These are phyloP conservation scores for Argya squamiceps DNA, from an alignment of 2,797 vertebrate genomes.

Conservation along the genomic window DNA sequence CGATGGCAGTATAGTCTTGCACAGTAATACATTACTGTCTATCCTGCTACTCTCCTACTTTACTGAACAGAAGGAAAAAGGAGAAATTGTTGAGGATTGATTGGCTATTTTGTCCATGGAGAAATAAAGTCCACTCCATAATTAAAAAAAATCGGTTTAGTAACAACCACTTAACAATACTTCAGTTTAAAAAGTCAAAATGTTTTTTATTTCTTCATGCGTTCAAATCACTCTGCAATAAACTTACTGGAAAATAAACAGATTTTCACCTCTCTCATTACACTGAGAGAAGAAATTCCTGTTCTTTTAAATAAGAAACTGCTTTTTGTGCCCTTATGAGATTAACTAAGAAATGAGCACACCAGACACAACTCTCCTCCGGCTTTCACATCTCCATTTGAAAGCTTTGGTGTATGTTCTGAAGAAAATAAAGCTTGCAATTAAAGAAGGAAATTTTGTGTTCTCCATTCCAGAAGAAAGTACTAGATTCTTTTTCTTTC, in stretches of 20 bases:
- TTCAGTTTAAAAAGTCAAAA: background rate
- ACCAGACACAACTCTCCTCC: background rate
- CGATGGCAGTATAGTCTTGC: constrained; percentile 71
- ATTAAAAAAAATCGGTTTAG: background rate
- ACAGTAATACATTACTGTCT: background rate
- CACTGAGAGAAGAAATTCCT: background rate
- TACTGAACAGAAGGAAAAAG: background rate
- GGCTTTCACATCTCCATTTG: background rate
- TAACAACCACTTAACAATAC: background rate
- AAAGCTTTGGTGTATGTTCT: background rate
- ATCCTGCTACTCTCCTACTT: background rate
- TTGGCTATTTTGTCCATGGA: background rate
- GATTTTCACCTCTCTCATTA: background rate
- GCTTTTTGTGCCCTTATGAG: background rate
- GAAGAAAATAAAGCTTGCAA: background rate
- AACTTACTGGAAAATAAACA: background rate
- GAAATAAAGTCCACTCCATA: background rate
- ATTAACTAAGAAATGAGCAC: background rate
- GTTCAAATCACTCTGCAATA: background rate
- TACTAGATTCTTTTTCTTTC: background rate
- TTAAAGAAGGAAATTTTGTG: background rate
- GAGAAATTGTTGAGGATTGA: background rate
- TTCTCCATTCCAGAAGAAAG: background rate
- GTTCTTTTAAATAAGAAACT: background rate
- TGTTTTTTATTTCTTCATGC: background rate